Evolutionary conservation across 1,140 invertebrate species (phyloP).

Genomic region (Drosophila yakuba): DNA sequence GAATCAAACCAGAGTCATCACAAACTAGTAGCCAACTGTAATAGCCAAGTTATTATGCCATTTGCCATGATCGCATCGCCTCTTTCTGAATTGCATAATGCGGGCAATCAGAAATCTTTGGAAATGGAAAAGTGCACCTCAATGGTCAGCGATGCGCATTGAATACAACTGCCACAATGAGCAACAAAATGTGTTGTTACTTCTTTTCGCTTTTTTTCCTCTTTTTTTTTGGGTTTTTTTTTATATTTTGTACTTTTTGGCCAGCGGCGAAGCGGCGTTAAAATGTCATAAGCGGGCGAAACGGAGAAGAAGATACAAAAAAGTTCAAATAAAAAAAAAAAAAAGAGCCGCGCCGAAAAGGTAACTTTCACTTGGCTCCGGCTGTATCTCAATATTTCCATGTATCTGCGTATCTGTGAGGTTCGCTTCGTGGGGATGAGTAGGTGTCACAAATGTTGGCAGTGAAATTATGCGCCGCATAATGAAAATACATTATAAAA

Average conservation of each 20-base stretch:
- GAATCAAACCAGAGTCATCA: not conserved
- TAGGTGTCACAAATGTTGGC: slow-evolving; percentile 72
- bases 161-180: slow-evolving; percentile 52
- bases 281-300: slow-evolving; percentile 55
- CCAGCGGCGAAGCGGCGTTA: slow-evolving; percentile 44
- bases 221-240: not conserved
- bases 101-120: slow-evolving; percentile 40
- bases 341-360: slow-evolving; percentile 5
- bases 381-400: slow-evolving; percentile 17
- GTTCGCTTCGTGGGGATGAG: slow-evolving; percentile 41
- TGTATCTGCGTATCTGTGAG: slow-evolving; percentile 33
- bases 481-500: slow-evolving; percentile 69
- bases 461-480: slow-evolving; percentile 64
- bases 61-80: not conserved
- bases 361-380: slow-evolving; percentile 51
- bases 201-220: not conserved
- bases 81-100: slow-evolving; percentile 23
- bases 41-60: slow-evolving; percentile 30
- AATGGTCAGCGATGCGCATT: slow-evolving; percentile 57
- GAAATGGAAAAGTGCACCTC: slow-evolving; percentile 44
- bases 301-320: slow-evolving; percentile 18
- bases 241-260: slow-evolving; percentile 12
- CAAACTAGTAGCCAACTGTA: not conserved
- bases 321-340: not conserved
- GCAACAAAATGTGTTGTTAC: slow-evolving; percentile 18